These are phyloP conservation scores for Rhyacichthys aspro DNA, from an alignment of 2,797 vertebrate genomes.

Conservation along the genomic window DNA sequence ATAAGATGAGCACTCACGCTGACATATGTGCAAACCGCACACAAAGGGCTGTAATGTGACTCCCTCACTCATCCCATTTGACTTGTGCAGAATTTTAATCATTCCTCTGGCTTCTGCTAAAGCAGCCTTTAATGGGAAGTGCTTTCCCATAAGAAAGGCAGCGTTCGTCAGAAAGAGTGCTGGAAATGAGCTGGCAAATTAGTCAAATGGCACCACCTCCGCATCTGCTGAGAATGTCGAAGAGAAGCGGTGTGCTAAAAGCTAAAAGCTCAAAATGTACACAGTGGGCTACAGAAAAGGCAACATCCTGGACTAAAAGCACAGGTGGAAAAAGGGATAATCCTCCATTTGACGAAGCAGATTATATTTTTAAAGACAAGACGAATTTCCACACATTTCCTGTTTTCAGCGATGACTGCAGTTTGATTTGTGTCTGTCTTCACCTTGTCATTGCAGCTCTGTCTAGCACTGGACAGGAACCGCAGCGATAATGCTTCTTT, in stretches of 20 bases:
- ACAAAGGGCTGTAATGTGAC: conserved; percentile 36
- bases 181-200: conserved; percentile 54
- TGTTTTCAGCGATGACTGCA: conserved; percentile 27
- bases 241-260: conserved; percentile 20
- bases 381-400: conserved; percentile 45
- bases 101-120: conserved; percentile 56
- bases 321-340: conserved; percentile 25
- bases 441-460: conserved; percentile 28
- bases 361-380: conserved; percentile 19
- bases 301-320: conserved; percentile 10
- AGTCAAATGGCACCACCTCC: conserved; percentile 43
- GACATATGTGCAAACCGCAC: conserved; percentile 18
- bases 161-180: conserved; percentile 19
- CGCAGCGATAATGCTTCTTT: conserved; percentile 46
- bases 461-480: conserved; percentile 46
- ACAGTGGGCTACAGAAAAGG: conserved; percentile 11
- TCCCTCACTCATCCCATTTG: conserved; percentile 35
- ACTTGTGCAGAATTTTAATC: conserved; percentile 50
- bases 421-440: conserved; percentile 21
- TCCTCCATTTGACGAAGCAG: conserved; percentile 21
- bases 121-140: conserved; percentile 59
- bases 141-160: conserved; percentile 45
- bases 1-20: conserved; percentile 21
- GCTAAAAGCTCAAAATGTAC: conserved; percentile 31
- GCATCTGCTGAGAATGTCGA: conserved; percentile 24